A percentile compares a stretch with the other conserved stretches of the same genome.
These are phyloP conservation scores for Alsophila aescularia DNA, from an alignment of 2,888 invertebrate species.

Conservation along the genomic window DNA sequence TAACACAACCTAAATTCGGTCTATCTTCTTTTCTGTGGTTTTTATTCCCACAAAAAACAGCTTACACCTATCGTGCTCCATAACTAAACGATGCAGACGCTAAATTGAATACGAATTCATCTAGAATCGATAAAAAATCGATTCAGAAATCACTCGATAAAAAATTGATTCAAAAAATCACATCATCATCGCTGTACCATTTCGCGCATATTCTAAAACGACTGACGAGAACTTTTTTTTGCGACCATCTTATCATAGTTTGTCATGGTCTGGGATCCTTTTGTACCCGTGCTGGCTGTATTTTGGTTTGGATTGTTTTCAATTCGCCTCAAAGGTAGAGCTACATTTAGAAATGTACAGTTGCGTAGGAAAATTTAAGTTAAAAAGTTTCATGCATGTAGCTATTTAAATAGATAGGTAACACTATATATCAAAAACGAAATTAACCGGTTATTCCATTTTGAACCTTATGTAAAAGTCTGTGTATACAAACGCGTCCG, in stretches of 20 bases:
- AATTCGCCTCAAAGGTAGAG: constrained; percentile 37
- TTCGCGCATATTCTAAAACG: constrained; percentile 56
- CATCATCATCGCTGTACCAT: constrained; percentile 57
- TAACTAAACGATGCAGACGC: constrained; percentile 18
- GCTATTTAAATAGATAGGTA: too few relatives aligned
- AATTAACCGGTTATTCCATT: too few relatives aligned
- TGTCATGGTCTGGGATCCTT: constrained; percentile 55
- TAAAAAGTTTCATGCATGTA: not conserved
- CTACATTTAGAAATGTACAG: constrained; percentile 62
- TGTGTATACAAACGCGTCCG: too few relatives aligned
- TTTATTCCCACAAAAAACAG: constrained; percentile 14
- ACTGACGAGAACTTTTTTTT: constrained; percentile 17
- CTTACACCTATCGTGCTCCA: constrained; percentile 13
- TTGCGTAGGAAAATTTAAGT: constrained; percentile 29
- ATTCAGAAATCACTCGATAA: constrained; percentile 23
- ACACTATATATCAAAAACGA: too few relatives aligned
- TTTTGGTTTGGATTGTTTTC: constrained; percentile 53
- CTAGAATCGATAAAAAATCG: constrained; percentile 33
- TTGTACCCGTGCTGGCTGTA: constrained; percentile 58
- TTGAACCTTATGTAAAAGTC: too few relatives aligned
- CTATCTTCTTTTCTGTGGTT: constrained; percentile 7
- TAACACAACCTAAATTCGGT: constrained; percentile 8
- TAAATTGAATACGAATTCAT: constrained; percentile 38
- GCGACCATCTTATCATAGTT: constrained; percentile 33
- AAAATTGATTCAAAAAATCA: constrained; percentile 45